Evolutionary conservation across 2,113 vertebrate species (phyloP).

Genomic region (Sapajus apella): DNA sequence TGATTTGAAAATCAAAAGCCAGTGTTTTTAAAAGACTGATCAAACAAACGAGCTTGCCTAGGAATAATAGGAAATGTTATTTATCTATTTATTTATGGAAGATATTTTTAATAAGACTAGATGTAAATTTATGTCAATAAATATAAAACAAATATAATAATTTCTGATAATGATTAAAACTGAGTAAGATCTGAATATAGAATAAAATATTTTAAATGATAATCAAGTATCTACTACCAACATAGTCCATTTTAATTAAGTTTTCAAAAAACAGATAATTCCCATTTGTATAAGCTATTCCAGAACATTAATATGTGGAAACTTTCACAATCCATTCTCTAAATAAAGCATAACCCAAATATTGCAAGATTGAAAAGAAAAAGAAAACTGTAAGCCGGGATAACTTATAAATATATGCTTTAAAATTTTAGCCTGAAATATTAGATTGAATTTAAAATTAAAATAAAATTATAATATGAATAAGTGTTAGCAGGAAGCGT

Average conservation of each 20-base stretch:
- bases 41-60: neutral
- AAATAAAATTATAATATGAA: neutral
- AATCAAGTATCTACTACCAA: neutral
- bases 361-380: neutral
- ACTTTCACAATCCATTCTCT: neutral
- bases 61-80: neutral
- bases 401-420: neutral
- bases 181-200: neutral
- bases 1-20: neutral
- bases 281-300: neutral
- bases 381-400: neutral
- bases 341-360: neutral
- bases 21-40: neutral
- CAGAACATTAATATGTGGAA: neutral
- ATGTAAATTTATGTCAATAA: neutral
- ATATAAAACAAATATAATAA: neutral
- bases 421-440: neutral
- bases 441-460: neutral
- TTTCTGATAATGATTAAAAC: neutral
- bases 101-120: neutral
- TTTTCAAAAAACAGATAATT: neutral
- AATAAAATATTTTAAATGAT: neutral
- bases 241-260: neutral
- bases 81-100: neutral
- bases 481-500: neutral